phyloP scores from a whole-genome alignment of 1,140 invertebrate species.

The Eupeodes corollae region DNA sequence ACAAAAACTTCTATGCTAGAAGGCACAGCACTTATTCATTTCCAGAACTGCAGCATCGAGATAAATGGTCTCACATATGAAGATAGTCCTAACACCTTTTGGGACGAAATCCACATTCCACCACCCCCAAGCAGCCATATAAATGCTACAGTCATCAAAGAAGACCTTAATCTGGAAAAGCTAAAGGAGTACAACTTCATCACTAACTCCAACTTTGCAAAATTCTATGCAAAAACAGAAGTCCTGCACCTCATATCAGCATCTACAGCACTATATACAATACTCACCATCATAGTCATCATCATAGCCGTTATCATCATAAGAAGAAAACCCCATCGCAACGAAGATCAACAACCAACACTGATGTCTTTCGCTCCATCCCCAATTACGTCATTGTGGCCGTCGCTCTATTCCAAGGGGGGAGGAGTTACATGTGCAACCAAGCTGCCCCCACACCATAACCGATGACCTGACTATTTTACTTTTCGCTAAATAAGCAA shows the following conservation, averaged over 20 bases:
- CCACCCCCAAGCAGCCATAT: background rate
- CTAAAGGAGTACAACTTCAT: background rate
- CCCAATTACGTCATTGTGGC: too few species aligned
- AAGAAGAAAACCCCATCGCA: too few species aligned
- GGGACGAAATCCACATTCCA: background rate
- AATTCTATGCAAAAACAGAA: background rate
- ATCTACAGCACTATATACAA: background rate
- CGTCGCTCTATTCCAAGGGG: too few species aligned
- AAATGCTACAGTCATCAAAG: background rate
- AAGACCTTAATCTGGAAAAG: background rate
- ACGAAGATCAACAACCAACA: too few species aligned
- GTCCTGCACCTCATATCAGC: background rate
- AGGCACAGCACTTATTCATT: background rate
- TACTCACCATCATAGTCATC: too few species aligned
- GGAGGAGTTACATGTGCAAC: too few species aligned
- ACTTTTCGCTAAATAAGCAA: background rate
- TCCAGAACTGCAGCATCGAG: background rate
- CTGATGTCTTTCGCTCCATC: too few species aligned
- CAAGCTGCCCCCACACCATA: too few species aligned
- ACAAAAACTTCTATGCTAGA: background rate
- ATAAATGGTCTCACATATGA: background rate
- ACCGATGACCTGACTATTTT: too few species aligned
- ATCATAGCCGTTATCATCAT: too few species aligned
- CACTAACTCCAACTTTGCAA: background rate
- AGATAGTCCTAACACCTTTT: background rate